Evolutionary conservation across 2,113 vertebrate genomes (phyloP).

Genomic region (Tichodroma muraria): DNA sequence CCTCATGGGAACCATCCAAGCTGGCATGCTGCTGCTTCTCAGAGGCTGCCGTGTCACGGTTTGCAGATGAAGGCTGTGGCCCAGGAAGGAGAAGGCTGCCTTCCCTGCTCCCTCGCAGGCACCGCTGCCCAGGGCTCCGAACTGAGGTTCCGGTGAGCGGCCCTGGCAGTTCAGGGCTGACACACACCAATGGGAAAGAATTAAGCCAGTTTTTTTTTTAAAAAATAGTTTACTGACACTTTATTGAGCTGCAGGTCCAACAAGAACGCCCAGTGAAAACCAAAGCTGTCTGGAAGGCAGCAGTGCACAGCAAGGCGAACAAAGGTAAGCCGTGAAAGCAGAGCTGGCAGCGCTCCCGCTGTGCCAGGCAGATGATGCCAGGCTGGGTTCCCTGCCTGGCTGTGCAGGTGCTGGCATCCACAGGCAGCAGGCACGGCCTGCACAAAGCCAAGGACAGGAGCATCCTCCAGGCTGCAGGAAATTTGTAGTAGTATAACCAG

Average conservation of each 20-base stretch:
- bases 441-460: background rate
- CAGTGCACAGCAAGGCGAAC: background rate
- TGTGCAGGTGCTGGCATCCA: too few relatives aligned
- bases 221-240: fast-evolving
- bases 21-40: background rate
- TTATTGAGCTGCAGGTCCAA: background rate
- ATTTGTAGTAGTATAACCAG: background rate
- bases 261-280: background rate
- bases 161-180: background rate
- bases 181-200: background rate
- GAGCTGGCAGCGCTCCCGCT: background rate
- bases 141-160: background rate
- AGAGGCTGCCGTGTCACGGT: background rate
- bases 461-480: background rate
- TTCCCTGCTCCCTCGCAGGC: background rate
- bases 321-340: background rate
- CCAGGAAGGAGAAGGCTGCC: background rate
- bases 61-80: background rate
- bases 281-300: background rate
- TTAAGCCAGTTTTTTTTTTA: fast-evolving
- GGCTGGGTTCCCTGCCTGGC: background rate
- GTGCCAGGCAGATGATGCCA: background rate
- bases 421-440: too few relatives aligned
- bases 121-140: background rate
- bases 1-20: fast-evolving